Evolutionary conservation across 1,140 invertebrate species (phyloP).

Genomic region (Meloidogyne exigua): DNA sequence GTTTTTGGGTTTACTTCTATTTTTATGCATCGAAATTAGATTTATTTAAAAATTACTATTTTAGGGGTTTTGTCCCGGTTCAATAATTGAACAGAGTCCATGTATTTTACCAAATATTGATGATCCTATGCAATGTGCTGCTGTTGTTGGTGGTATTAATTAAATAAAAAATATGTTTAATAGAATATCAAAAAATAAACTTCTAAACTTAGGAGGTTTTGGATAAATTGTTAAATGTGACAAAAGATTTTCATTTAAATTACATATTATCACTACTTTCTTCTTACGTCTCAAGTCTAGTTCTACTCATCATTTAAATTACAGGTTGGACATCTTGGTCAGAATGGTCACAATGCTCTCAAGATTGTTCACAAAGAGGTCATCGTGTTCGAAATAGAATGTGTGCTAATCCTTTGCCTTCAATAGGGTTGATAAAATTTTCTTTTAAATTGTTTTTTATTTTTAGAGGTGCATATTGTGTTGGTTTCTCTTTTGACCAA

Average conservation of each 20-base stretch:
- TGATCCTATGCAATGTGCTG: constrained; percentile 18
- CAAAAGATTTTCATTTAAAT: no score
- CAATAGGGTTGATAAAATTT: constrained; percentile 45
- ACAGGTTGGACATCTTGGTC: constrained; percentile 69
- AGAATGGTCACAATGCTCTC: constrained; percentile 74
- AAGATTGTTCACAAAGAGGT: constrained; percentile 74
- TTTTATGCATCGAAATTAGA: no score
- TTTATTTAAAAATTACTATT: neutral
- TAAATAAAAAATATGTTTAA: no score
- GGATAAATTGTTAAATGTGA: no score
- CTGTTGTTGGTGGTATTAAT: constrained; percentile 12
- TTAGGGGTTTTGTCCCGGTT: constrained; percentile 57
- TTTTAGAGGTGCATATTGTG: constrained; percentile 67
- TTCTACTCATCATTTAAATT: no score
- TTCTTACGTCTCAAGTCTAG: no score
- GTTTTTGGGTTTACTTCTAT: no score
- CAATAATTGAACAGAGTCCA: constrained; percentile 55
- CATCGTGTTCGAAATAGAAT: constrained; percentile 72
- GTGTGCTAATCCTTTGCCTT: constrained; percentile 66
- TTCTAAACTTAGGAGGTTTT: no score
- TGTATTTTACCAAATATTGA: constrained; percentile 43
- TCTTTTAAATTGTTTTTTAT: neutral
- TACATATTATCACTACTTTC: no score
- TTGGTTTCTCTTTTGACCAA: constrained; percentile 71
- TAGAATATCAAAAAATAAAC: no score